Evolutionary conservation across 2,113 vertebrate genomes (phyloP).

Genomic region (Oriolus oriolus): DNA sequence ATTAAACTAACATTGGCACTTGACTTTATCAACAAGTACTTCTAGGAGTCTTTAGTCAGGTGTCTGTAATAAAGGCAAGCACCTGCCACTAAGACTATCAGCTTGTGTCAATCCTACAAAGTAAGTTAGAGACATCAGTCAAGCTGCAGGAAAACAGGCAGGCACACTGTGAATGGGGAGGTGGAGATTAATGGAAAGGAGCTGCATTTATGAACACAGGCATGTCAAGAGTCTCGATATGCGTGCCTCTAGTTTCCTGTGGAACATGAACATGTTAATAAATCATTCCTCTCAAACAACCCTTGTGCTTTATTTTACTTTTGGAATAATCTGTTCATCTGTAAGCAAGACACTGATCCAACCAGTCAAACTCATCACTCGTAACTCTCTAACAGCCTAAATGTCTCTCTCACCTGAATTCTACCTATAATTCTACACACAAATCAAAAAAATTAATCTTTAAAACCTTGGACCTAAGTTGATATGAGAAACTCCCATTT

Average conservation of each 20-base stretch:
- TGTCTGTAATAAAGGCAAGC: not conserved
- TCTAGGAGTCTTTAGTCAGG: not conserved
- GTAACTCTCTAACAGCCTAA: not conserved
- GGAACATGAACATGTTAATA: not conserved
- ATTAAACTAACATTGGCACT: conserved; percentile 4
- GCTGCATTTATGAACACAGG: not conserved
- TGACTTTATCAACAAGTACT: not conserved
- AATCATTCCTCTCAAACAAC: not conserved
- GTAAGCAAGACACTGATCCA: not conserved
- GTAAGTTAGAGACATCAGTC: not conserved
- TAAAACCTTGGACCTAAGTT: not conserved
- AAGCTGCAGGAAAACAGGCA: not conserved
- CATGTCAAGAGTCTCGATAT: not conserved
- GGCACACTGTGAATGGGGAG: not conserved
- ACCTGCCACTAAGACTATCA: not conserved
- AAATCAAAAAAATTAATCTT: not conserved
- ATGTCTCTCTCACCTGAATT: not conserved
- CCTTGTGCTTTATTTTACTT: not conserved
- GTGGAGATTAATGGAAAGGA: not conserved
- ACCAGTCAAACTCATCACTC: not conserved
- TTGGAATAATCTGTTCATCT: not conserved
- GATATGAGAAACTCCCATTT: not conserved
- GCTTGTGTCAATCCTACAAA: not conserved
- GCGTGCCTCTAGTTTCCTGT: not conserved
- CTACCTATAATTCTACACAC: not conserved